Base-by-base conservation (phyloP, 2,888 invertebrate genomes). In the Microdon myrmicae region DNA sequence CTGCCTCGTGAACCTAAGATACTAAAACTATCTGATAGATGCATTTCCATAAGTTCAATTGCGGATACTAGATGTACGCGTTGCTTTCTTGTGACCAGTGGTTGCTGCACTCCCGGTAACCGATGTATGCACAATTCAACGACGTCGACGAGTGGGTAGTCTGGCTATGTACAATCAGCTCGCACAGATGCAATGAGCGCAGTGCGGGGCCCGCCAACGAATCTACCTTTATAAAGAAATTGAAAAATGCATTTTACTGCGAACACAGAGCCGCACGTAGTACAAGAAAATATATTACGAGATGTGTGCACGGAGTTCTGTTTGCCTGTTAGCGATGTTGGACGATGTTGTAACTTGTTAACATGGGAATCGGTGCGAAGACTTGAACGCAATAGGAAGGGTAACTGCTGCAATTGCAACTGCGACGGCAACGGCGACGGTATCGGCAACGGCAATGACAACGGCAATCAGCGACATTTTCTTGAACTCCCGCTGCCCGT, bases 261-360 rank as follows among this genome's bases (percentile, higher is more conserved):
- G 64, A 29, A 48, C 19, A 45, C 39, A 28, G 41, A 25, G 32
- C 26, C 22, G 14, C 19, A 44, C 16, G 41, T 23, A 44, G 26
- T 35, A 48, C 9, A 47, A 66, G 66, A 45, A 53, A 64, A 53
- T 47, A 51, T 58, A 64, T 38, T 45, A 37, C 44, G 23, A 28
- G 28, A 19, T 41, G 39, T 54, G 51, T 61, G 67, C 68, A 39
- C 34, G 41, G 32, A 56, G 64, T 69, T 68, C 70, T 71, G 71
- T 35, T 68, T 64, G 71, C 71, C 72, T 71, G 72, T 37, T 71
- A 69, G 67, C 64, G 44, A 64, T 70, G 70, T 70, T 69, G 70
- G 71, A 68, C 68, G 67, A 66, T 69, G 71, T 71, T 71, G 72
- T 72, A 72, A 72, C 69, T 71, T 71, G 70, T 72, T 72, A 71